These are phyloP conservation scores for Uloborus diversus DNA, from an alignment of 1,140 invertebrate genomes.

Conservation along the genomic window DNA sequence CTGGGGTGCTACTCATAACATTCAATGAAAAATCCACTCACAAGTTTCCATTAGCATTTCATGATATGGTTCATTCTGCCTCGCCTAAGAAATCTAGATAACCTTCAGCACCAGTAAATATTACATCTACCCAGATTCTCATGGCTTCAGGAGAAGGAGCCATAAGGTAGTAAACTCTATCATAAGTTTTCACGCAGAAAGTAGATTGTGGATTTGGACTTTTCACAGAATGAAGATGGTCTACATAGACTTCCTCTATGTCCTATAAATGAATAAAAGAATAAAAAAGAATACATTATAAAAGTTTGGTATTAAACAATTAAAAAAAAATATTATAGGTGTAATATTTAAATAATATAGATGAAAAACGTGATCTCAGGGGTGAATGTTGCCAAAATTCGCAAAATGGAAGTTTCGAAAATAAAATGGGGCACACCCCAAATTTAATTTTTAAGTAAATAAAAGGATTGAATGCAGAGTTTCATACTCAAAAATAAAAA, in stretches of 20 bases:
- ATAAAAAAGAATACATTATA: not conserved
- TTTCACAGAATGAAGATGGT: conserved; percentile 77
- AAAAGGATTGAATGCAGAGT: too few relatives aligned
- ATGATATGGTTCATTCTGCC: conserved; percentile 20
- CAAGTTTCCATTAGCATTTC: not conserved
- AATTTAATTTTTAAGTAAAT: too few relatives aligned
- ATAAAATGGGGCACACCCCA: too few relatives aligned
- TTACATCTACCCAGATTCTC: conserved; percentile 97
- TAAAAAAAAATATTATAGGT: too few relatives aligned
- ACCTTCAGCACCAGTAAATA: conserved; percentile 89
- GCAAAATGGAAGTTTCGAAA: too few relatives aligned
- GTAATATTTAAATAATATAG: too few relatives aligned
- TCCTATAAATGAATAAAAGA: conserved; percentile 71
- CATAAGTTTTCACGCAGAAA: conserved; percentile 95
- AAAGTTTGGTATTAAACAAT: too few relatives aligned
- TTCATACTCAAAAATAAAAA: too few relatives aligned
- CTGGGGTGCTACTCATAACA: too few relatives aligned
- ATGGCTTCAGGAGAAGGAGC: conserved; percentile 93
- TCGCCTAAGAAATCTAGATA: conserved; percentile 73
- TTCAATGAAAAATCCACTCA: not conserved
- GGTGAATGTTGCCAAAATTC: too few relatives aligned
- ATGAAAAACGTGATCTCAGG: too few relatives aligned
- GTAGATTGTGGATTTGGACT: conserved; percentile 80
- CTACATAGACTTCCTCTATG: conserved; percentile 96
- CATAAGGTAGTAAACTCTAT: conserved; percentile 88